Conservation (phyloP, 2,888 invertebrate species). For the Apotomis capreana region DNA sequence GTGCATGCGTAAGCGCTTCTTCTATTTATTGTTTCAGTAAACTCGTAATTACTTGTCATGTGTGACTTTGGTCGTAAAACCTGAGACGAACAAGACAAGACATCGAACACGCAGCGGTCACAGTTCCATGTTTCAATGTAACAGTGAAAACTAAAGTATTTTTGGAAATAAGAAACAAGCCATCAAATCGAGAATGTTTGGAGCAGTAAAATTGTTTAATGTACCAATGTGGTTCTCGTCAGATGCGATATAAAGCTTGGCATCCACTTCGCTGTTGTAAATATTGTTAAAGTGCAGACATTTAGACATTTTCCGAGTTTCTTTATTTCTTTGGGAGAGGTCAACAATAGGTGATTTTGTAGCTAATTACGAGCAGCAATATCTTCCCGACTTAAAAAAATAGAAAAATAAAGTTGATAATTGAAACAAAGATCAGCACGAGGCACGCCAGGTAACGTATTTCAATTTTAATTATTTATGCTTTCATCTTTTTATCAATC, state of each 20-base stretch:
- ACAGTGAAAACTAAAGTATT: constrained; percentile 41
- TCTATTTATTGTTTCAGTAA: constrained; percentile 20
- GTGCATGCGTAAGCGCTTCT: neutral
- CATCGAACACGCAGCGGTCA: constrained; percentile 36
- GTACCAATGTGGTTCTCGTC: constrained; percentile 74
- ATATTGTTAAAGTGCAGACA: neutral
- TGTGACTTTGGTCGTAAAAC: constrained; percentile 13
- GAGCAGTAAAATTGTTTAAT: constrained; percentile 74
- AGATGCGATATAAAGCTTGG: constrained; percentile 57
- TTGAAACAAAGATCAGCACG: too few relatives aligned
- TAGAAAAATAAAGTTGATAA: too few relatives aligned
- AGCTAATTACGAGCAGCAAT: too few relatives aligned
- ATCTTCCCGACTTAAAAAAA: too few relatives aligned
- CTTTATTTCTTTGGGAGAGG: too few relatives aligned
- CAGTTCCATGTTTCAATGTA: constrained; percentile 41
- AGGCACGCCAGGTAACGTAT: too few relatives aligned
- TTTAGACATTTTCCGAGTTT: too few relatives aligned
- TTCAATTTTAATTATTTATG: too few relatives aligned
- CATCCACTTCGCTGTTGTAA: constrained; percentile 11
- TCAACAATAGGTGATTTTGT: too few relatives aligned
- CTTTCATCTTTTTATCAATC: too few relatives aligned
- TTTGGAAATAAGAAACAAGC: constrained; percentile 50
- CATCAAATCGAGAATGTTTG: constrained; percentile 68
- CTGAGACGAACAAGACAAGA: constrained; percentile 32
- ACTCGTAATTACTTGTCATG: constrained; percentile 22